phyloP scores from a whole-genome alignment of 2,797 vertebrate species.

The Acipenser oxyrinchus region DNA sequence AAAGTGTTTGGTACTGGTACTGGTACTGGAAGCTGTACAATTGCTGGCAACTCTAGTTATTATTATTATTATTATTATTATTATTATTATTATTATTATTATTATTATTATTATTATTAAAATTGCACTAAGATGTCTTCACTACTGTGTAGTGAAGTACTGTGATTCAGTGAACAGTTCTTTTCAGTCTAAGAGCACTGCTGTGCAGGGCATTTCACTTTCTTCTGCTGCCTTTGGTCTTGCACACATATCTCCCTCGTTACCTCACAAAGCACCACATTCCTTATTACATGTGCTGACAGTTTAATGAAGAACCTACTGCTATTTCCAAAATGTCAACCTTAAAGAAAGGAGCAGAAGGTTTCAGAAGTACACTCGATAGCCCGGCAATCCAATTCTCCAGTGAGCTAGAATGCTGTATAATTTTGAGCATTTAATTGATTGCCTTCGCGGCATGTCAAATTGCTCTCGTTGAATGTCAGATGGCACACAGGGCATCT shows the following conservation, averaged over 20 bases:
- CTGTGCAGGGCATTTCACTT: not conserved
- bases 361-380: not conserved
- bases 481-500: not conserved
- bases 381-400: not conserved
- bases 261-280: not conserved
- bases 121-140: too few species aligned
- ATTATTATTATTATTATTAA: too few species aligned
- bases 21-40: too few species aligned
- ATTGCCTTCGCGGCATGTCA: not conserved
- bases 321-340: slow-evolving; percentile 3
- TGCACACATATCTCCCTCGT: not conserved
- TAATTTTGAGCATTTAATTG: not conserved
- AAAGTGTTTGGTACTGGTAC: too few species aligned
- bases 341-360: not conserved
- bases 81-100: too few species aligned
- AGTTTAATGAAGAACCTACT: slow-evolving; percentile 1
- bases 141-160: too few species aligned
- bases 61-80: too few species aligned
- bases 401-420: not conserved
- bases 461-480: slow-evolving; percentile 1
- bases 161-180: too few species aligned
- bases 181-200: not conserved
- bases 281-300: slow-evolving; percentile 1
- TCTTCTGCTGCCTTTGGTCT: not conserved
- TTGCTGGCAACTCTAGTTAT: too few species aligned